These are phyloP conservation scores for Sycophila sp. DNA, from an alignment of 1,140 invertebrate species.

Conservation along the genomic window DNA sequence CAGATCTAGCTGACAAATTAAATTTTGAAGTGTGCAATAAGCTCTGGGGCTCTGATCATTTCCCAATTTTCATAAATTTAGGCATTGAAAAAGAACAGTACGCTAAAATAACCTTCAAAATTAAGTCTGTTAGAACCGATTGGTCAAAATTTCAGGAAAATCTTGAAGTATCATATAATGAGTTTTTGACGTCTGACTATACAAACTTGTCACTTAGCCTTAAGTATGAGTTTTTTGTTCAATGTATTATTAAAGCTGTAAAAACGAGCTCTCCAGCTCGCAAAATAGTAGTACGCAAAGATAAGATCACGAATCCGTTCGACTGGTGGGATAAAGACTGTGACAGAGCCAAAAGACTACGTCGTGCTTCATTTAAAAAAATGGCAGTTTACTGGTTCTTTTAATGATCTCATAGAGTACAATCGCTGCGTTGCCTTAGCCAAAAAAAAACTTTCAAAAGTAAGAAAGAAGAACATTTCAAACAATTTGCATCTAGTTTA, in stretches of 20 bases:
- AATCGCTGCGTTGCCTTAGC: neutral
- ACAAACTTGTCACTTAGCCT: neutral
- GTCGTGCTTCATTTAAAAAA: neutral
- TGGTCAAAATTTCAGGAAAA: neutral
- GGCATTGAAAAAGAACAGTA: neutral
- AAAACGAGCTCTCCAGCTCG: neutral
- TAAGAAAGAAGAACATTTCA: conserved; percentile 1
- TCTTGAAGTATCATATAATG: neutral
- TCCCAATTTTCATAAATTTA: neutral
- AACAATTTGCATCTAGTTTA: neutral
- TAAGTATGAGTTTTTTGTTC: neutral
- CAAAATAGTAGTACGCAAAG: neutral
- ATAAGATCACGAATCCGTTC: neutral
- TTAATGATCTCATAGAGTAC: neutral
- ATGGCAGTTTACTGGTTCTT: neutral
- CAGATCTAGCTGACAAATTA: neutral
- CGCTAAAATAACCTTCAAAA: neutral
- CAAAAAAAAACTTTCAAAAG: neutral
- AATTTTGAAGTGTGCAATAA: neutral
- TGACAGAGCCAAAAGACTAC: neutral
- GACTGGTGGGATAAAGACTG: neutral
- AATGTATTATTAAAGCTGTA: neutral
- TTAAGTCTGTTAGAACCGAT: neutral
- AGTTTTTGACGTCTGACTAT: neutral
- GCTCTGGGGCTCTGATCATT: neutral